Evolutionary conservation across 1,140 invertebrate genomes (phyloP).

Genomic region (Eueides isabella): DNA sequence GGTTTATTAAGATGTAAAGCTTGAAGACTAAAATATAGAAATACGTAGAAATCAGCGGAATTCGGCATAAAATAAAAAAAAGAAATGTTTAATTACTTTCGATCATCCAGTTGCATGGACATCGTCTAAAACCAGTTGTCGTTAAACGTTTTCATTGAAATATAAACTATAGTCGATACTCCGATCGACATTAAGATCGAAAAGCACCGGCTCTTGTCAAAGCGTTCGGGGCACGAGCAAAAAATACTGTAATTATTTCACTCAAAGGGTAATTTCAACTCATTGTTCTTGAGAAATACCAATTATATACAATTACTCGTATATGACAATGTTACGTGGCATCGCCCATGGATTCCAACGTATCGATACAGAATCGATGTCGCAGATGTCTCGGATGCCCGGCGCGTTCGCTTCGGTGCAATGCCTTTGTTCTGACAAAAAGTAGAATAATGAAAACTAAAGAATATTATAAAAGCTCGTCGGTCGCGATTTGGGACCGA

Average conservation of each 20-base stretch:
- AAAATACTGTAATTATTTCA: conserved; percentile 77
- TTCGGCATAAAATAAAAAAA: not conserved
- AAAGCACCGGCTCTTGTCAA: conserved; percentile 67
- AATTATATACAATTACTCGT: conserved; percentile 81
- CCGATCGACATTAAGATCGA: conserved; percentile 62
- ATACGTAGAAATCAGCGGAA: not conserved
- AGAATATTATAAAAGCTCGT: conserved; percentile 53
- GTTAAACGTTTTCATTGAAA: conserved; percentile 34
- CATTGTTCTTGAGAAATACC: conserved; percentile 81
- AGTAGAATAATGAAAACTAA: conserved; percentile 62
- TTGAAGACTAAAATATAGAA: not conserved
- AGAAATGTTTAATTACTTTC: conserved; percentile 19
- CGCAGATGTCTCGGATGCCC: conserved; percentile 56
- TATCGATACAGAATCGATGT: conserved; percentile 72
- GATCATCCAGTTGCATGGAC: conserved; percentile 22
- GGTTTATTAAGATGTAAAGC: not conserved
- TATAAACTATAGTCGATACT: conserved; percentile 38
- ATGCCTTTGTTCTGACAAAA: conserved; percentile 58
- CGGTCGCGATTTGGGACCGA: not conserved
- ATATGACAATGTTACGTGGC: conserved; percentile 74
- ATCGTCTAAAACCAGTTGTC: conserved; percentile 24
- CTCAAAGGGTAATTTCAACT: conserved; percentile 76
- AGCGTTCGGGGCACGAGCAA: conserved; percentile 52
- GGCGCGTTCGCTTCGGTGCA: conserved; percentile 48
- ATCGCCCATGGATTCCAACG: conserved; percentile 54